phyloP scores from a whole-genome alignment of 2,888 invertebrate species.

The Proisotoma minuta region DNA sequence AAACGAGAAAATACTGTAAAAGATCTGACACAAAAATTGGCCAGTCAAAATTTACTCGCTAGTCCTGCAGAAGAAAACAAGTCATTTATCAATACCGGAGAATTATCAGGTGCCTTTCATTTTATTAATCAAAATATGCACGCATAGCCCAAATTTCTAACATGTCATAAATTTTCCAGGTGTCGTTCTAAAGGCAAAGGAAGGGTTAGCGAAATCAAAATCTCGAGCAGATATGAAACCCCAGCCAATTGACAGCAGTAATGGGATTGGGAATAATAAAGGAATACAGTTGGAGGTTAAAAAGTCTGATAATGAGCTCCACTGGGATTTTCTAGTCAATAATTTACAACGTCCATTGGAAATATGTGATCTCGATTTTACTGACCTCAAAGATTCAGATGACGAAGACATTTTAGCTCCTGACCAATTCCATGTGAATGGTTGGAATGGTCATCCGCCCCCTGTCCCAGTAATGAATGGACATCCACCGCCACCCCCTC shows the following conservation, averaged over 20 bases:
- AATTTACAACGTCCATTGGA: constrained; percentile 62
- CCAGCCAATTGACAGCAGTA: constrained; percentile 22
- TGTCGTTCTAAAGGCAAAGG: constrained; percentile 87
- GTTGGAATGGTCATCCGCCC: constrained; percentile 54
- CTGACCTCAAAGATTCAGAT: constrained; percentile 82
- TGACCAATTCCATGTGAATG: constrained; percentile 29
- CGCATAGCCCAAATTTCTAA: background rate
- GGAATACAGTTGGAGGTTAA: constrained; percentile 35
- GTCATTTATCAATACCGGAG: constrained; percentile 42
- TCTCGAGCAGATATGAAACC: constrained; percentile 67
- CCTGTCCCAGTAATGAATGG: constrained; percentile 42
- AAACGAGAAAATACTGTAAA: constrained; percentile 81
- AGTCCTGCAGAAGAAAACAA: constrained; percentile 53
- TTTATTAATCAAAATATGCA: background rate
- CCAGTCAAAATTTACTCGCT: constrained; percentile 63
- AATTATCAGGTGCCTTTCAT: constrained; percentile 36
- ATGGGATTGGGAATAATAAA: constrained; percentile 18
- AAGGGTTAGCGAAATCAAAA: constrained; percentile 80
- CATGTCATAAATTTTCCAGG: constrained; percentile 74
- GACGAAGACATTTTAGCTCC: constrained; percentile 74
- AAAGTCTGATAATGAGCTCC: constrained; percentile 86
- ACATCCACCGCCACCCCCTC: constrained; percentile 51
- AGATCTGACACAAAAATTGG: constrained; percentile 78
- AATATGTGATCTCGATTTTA: constrained; percentile 83
- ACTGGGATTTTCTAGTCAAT: constrained; percentile 81